Evolutionary conservation across 2,113 vertebrate genomes (phyloP), one percentile per base, ranked within the genome.

Genomic region (Macquaria australasica): DNA sequence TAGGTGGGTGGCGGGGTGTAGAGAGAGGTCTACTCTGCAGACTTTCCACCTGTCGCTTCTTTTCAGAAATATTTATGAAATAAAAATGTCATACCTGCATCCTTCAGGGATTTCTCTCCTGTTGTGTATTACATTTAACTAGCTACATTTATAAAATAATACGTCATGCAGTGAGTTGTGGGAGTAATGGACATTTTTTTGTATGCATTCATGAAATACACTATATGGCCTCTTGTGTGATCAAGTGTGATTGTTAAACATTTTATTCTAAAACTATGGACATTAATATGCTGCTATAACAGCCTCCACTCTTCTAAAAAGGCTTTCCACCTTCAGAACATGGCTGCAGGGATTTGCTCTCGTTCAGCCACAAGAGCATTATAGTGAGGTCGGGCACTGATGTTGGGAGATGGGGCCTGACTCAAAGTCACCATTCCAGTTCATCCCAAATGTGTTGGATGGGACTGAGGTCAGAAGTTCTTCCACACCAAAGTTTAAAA

Each of bases 11-110:
- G 16, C 2, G 51, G 9, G 31, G 16, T 23, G 28, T 7, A 10
- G 8, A 51, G 21, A 51, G n/a, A 59, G 6, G 12, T 37, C 55
- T 37, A 1, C 53, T 69, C 41, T 39, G 1, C 9, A 58, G 73
- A 62, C 58, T 50, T 66, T 37, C 51, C 55, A 71, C 20, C 63
- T 75, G n/a, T 73, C 3, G 12, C 34, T 34, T 79, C 41, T 58
- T 10, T 59, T 23, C 8, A 51, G 31, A 34, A 34, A 34, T 34
- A 34, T 34, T 34, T 34, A 34, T 34, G 34, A 34, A 34, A 6
- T 59, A 39, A 76, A 63, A 20, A n/a, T 14, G 1, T 21, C 31
- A n/a, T 21, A 55, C 15, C 14, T 37, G 20, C 31, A 4, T 51
- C 25, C 45, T 39, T 53, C 48, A 15, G 48, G 68, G 68, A 50